phyloP scores from a whole-genome alignment of 37 sponge, comb jelly and placozoan species.

The Ianthella basta region DNA sequence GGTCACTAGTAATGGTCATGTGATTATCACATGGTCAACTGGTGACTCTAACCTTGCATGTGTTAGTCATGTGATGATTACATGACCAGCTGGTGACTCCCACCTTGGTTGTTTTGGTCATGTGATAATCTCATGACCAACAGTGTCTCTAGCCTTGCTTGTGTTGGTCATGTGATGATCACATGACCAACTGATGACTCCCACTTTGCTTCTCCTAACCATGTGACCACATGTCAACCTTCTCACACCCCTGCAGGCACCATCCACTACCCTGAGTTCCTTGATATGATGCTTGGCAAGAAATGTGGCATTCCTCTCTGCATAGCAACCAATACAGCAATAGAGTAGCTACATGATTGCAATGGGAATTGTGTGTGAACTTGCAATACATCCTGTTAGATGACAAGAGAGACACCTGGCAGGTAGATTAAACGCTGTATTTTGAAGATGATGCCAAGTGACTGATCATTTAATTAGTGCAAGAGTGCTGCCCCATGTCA shows the following conservation, averaged over 20 bases:
- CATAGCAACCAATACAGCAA: constrained; percentile 28
- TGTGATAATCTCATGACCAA: neutral
- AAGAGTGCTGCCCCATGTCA: too few relatives aligned
- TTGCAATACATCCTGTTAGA: too few relatives aligned
- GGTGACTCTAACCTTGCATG: neutral
- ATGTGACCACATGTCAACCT: neutral
- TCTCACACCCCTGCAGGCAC: constrained; percentile 65
- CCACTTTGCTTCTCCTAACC: neutral
- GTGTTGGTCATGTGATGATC: neutral
- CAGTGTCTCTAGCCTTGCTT: neutral
- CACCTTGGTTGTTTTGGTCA: neutral
- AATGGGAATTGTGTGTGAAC: too few relatives aligned
- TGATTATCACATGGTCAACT: constrained; percentile 2
- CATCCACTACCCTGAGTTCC: constrained; percentile 89
- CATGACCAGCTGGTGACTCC: neutral
- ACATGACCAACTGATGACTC: too few relatives aligned
- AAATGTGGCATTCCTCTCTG: constrained; percentile 76
- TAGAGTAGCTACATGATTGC: too few relatives aligned
- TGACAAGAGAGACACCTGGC: too few relatives aligned
- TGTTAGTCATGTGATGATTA: neutral
- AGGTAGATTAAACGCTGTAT: too few relatives aligned
- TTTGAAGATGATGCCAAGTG: too few relatives aligned
- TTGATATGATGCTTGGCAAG: constrained; percentile 95
- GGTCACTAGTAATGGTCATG: neutral
- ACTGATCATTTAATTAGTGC: too few relatives aligned